Conservation (phyloP, 2,888 invertebrate genomes). For the Endomychus coccineus region DNA sequence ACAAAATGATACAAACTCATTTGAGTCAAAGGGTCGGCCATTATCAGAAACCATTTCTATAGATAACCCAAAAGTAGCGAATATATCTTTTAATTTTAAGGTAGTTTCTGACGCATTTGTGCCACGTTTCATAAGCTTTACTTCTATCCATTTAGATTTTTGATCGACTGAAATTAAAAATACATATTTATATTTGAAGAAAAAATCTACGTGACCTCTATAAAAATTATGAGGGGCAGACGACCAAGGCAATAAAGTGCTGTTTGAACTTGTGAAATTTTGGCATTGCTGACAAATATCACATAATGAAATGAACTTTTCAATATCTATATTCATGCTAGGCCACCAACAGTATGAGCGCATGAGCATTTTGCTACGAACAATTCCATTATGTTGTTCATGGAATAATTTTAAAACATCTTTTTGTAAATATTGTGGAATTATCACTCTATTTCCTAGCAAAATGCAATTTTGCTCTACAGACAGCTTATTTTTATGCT, state of each 20-base stretch:
- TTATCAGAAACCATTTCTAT: constrained; percentile 22
- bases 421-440: constrained; percentile 13
- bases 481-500: constrained; percentile 15
- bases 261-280: constrained; percentile 19
- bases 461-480: constrained; percentile 19
- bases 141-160: constrained; percentile 23
- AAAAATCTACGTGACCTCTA: no score
- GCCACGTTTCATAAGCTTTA: constrained; percentile 20
- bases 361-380: no score
- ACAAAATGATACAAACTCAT: constrained; percentile 21
- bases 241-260: constrained; percentile 16
- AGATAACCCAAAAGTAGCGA: constrained; percentile 20
- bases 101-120: no score
- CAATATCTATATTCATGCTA: constrained; percentile 17
- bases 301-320: constrained; percentile 19
- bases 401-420: constrained; percentile 19
- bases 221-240: constrained; percentile 16
- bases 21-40: constrained; percentile 24
- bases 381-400: no score
- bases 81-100: no score
- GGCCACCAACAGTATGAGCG: constrained; percentile 24
- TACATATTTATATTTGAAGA: constrained; percentile 10
- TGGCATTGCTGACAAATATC: constrained; percentile 20
- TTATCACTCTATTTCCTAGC: constrained; percentile 18
- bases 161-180: constrained; percentile 22